Evolutionary conservation across 2,888 invertebrate genomes (phyloP), one percentile per base, ranked within the genome.

Genomic region (Xanthia togata): DNA sequence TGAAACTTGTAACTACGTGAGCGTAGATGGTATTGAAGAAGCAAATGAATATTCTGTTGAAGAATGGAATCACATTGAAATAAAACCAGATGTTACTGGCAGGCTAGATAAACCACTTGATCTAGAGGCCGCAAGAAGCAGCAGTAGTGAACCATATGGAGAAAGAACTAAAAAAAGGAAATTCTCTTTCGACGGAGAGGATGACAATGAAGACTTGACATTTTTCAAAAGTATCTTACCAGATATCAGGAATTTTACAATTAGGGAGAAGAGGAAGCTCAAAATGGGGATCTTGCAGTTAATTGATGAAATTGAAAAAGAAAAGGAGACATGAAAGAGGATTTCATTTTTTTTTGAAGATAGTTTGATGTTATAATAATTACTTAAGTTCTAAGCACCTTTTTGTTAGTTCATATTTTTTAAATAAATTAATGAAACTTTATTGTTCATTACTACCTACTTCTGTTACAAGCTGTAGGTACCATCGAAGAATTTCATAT

Each of bases 141-240:
- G 70, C 41, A 70, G 53, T 81, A 76, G 57, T 81, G 78, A 81
- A 60, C 57, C 67, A 38, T 71, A 79, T 73, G 35, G 69, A 68
- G 80, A 83, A 44, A 87, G 74, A 55, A 70, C 71, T 12, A 87
- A 80, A 69, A 85, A 81, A 57, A 82, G 85, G 57, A 88, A 82
- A 70, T 63, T n/a, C 31, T 85, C 82, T 26, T 26, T 65, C 20
- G 84, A 86, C 31, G 87, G 77, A 11, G 89, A 86, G 6, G 90
- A 91, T 20, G 90, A 91, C 17, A 89, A 88, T 81, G 90, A 93
- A 72, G 93, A 94, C 73, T 82, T 94, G 91, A 95, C 95, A 76
- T 97, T 97, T 90, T 97, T 97, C 69, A 95, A 94, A 85, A 97
- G 97, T 89, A 94, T 97, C 70, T 84, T 97, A 59, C 97, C 97